These are phyloP conservation scores for Perodicticus potto DNA, from an alignment of 2,797 vertebrate genomes.

Conservation along the genomic window DNA sequence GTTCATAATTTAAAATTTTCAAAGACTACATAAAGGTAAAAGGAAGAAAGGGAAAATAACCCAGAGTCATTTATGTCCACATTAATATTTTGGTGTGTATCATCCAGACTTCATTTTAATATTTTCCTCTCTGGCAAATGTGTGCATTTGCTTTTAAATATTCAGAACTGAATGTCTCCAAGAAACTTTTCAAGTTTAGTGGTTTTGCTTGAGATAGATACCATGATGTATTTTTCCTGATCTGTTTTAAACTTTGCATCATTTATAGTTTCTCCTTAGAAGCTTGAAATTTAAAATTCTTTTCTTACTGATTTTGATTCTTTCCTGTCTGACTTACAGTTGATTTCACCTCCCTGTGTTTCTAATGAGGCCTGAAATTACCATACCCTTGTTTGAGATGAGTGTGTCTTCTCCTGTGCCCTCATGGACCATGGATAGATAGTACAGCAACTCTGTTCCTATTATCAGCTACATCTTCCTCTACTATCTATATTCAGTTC, in stretches of 20 bases:
- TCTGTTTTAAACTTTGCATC: conserved; percentile 75
- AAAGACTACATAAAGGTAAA: background rate
- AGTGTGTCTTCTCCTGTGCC: conserved; percentile 48
- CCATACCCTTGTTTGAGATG: conserved; percentile 42
- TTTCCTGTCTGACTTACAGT: conserved; percentile 71
- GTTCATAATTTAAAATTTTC: background rate
- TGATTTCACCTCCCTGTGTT: conserved; percentile 76
- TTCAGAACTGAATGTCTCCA: conserved; percentile 62
- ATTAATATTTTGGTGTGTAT: conserved; percentile 13
- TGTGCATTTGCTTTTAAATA: conserved; percentile 65
- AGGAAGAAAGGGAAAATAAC: conserved; percentile 34
- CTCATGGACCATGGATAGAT: background rate
- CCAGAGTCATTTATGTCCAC: background rate
- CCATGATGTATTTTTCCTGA: conserved; percentile 64
- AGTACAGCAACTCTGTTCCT: background rate
- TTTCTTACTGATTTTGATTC: conserved; percentile 70
- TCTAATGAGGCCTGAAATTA: conserved; percentile 82
- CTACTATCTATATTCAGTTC: conserved; percentile 8
- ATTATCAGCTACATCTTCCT: background rate
- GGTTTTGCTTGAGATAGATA: conserved; percentile 65
- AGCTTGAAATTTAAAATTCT: conserved; percentile 81
- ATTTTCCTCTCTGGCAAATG: conserved; percentile 29
- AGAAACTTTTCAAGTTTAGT: conserved; percentile 61
- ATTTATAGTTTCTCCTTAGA: conserved; percentile 78
- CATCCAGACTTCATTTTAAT: conserved; percentile 39